Evolutionary conservation across 2,797 vertebrate species (phyloP).

Genomic region (Muraenolepis orangiensis): DNA sequence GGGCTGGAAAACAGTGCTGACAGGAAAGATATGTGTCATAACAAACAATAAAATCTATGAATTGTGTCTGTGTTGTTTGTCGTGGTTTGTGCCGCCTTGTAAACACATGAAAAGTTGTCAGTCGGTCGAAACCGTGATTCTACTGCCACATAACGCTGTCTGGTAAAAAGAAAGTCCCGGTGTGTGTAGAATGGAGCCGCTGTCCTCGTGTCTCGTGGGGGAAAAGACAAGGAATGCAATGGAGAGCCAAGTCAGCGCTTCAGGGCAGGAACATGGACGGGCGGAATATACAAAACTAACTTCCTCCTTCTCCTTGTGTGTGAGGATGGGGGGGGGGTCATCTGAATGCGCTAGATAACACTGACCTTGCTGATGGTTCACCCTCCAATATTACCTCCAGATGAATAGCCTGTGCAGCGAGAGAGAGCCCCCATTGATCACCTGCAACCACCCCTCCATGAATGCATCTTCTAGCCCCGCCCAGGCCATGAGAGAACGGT

Average conservation of each 20-base stretch:
- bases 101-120: slow-evolving; percentile 22
- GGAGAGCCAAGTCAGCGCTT: no score
- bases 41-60: not conserved
- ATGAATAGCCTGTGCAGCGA: slow-evolving; percentile 63
- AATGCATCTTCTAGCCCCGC: slow-evolving; percentile 15
- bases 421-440: slow-evolving; percentile 60
- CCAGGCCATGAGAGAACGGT: slow-evolving; percentile 40
- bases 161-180: not conserved
- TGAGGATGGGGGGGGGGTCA: slow-evolving; percentile 1
- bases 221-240: no score
- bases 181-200: no score
- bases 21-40: slow-evolving; percentile 16
- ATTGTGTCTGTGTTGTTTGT: slow-evolving; percentile 5
- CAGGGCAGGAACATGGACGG: no score
- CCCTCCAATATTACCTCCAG: slow-evolving; percentile 65
- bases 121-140: not conserved
- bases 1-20: slow-evolving; percentile 30
- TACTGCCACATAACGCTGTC: slow-evolving; percentile 8
- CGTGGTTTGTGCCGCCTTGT: slow-evolving; percentile 11
- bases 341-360: slow-evolving; percentile 67
- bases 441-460: slow-evolving; percentile 7
- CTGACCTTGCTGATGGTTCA: slow-evolving; percentile 62
- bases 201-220: no score
- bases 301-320: no score
- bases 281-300: no score